Evolutionary conservation across 2,113 vertebrate species (phyloP).

Genomic region (Odontesthes bonariensis): DNA sequence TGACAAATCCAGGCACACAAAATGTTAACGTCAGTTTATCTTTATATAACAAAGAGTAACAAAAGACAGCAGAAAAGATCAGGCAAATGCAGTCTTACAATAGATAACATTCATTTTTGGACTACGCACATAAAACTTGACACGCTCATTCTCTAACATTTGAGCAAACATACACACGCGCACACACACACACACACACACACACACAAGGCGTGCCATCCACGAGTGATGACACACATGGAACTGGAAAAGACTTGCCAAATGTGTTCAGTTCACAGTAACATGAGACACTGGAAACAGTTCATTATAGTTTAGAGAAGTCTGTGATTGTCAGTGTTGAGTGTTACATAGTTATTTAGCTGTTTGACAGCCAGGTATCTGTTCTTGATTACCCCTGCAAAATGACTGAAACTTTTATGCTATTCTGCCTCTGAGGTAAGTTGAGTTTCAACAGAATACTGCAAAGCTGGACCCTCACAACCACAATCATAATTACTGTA

Average conservation of each 20-base stretch:
- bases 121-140: conserved; percentile 39
- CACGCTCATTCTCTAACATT: neutral
- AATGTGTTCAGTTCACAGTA: conserved; percentile 54
- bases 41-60: conserved; percentile 77
- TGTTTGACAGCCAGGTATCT: conserved; percentile 76
- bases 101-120: conserved; percentile 69
- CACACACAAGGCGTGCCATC: conserved; percentile 17
- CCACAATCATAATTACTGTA: conserved; percentile 19
- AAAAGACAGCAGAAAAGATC: conserved; percentile 74
- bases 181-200: conserved; percentile 18
- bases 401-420: conserved; percentile 50
- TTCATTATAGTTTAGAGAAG: conserved; percentile 43
- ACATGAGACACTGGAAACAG: conserved; percentile 55
- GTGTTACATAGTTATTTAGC: conserved; percentile 62
- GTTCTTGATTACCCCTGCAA: conserved; percentile 55
- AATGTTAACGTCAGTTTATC: conserved; percentile 64
- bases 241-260: conserved; percentile 39
- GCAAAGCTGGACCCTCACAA: conserved; percentile 47
- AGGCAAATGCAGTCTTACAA: conserved; percentile 62
- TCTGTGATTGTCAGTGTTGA: conserved; percentile 78
- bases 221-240: conserved; percentile 50
- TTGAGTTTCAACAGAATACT: conserved; percentile 42
- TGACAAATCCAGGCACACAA: conserved; percentile 40
- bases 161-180: conserved; percentile 16
- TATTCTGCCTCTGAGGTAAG: conserved; percentile 58